Percentiles rank a stretch among this genome's conserved stretches.
phyloP scores from a whole-genome alignment of 2,888 invertebrate genomes.

The Drosophila robusta region DNA sequence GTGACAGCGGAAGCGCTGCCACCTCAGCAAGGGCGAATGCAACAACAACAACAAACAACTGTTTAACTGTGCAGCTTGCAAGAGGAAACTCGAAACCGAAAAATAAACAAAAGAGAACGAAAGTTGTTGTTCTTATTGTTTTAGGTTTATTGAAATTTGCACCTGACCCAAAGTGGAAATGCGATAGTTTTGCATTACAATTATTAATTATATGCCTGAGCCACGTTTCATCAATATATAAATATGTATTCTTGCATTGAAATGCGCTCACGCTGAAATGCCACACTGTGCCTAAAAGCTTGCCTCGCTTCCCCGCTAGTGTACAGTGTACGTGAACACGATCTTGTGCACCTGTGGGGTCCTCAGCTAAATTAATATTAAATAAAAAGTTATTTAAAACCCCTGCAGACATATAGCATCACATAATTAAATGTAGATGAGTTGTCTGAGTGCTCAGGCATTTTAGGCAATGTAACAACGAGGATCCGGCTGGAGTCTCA shows the following conservation, averaged over 20 bases:
- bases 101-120: slow-evolving; percentile 28
- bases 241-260: not conserved
- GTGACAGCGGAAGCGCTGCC: slow-evolving; percentile 32
- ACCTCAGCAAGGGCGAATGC: slow-evolving; percentile 22
- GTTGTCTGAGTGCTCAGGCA: too few relatives aligned
- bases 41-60: slow-evolving; percentile 16
- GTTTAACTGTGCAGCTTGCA: slow-evolving; percentile 19
- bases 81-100: slow-evolving; percentile 40
- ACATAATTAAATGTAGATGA: too few relatives aligned
- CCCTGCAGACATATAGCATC: not conserved
- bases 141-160: slow-evolving; percentile 41
- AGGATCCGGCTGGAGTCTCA: too few relatives aligned
- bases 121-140: slow-evolving; percentile 37
- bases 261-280: too few relatives aligned
- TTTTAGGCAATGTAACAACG: too few relatives aligned
- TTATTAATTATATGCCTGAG: slow-evolving; percentile 29
- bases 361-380: too few relatives aligned
- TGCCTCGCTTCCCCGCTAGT: not conserved
- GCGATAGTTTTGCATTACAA: slow-evolving; percentile 37
- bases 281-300: too few relatives aligned
- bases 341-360: too few relatives aligned
- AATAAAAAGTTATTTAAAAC: not conserved
- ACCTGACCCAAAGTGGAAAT: slow-evolving; percentile 55
- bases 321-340: not conserved
- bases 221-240: slow-evolving; percentile 17